A percentile compares a stretch with the other conserved stretches of the same genome.
phyloP scores from a whole-genome alignment of 2,113 vertebrate species.

The Regulus satrapa region DNA sequence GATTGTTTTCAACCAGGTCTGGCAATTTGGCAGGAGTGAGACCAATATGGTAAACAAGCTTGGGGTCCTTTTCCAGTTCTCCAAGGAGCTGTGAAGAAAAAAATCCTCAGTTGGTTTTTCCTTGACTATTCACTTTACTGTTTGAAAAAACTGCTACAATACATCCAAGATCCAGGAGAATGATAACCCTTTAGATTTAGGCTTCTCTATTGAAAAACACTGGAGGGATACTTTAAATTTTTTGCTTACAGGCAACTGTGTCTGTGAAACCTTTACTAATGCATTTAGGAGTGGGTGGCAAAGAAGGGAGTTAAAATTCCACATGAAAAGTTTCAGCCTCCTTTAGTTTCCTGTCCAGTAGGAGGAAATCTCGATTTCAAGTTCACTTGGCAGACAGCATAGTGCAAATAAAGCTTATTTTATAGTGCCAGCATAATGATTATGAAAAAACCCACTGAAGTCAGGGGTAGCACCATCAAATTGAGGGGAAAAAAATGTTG shows the following conservation, averaged over 20 bases:
- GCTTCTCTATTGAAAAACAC: not conserved
- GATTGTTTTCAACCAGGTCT: conserved; percentile 98
- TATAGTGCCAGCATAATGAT: not conserved
- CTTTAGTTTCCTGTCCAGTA: not conserved
- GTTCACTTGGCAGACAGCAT: not conserved
- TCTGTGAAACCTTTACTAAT: not conserved
- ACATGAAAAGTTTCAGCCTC: not conserved
- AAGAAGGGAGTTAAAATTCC: not conserved
- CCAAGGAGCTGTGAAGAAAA: conserved; percentile 82
- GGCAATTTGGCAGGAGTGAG: conserved; percentile 93
- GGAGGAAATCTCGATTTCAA: not conserved
- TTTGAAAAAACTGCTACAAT: not conserved
- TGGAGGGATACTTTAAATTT: not conserved
- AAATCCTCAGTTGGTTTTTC: not conserved
- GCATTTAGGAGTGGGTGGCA: not conserved
- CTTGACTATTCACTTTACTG: not conserved
- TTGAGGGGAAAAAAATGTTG: not conserved
- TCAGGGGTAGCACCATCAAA: not conserved
- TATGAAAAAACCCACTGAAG: not conserved
- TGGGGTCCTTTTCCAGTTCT: conserved; percentile 95
- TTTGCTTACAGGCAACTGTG: not conserved
- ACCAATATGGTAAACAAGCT: conserved; percentile 97
- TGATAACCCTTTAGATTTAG: not conserved
- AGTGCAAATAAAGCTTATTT: not conserved
- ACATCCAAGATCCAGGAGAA: not conserved